phyloP scores from a whole-genome alignment of 92 coral and sea anemone genomes.

The Nematostella vectensis region DNA sequence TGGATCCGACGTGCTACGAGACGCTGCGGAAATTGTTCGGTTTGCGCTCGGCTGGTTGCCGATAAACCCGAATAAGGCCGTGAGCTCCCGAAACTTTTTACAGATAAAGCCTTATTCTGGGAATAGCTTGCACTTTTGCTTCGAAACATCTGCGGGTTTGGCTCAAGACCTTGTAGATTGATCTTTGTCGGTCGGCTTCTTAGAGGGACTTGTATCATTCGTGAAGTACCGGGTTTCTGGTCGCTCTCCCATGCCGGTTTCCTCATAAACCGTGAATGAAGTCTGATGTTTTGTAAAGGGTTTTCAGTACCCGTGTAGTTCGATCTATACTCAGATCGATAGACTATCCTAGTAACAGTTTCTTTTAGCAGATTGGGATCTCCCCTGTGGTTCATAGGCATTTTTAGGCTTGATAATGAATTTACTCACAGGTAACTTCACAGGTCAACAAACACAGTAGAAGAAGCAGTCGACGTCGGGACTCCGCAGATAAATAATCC shows the following conservation, averaged over 20 bases:
- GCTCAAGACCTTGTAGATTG: conserved; percentile 68
- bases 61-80: conserved; percentile 26
- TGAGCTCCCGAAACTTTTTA: conserved; percentile 9
- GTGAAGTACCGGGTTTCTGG: conserved; percentile 43
- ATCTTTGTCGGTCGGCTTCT: conserved; percentile 15
- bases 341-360: conserved; percentile 51
- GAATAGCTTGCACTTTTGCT: conserved; percentile 27
- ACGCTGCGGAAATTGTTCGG: conserved; percentile 45
- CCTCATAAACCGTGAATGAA: conserved; percentile 42
- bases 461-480: too few relatives aligned
- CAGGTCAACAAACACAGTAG: too few relatives aligned
- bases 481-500: too few relatives aligned
- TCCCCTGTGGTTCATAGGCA: conserved; percentile 35
- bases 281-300: conserved; percentile 45
- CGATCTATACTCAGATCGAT: conserved; percentile 62
- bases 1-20: conserved; percentile 66
- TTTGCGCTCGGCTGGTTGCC: conserved; percentile 37
- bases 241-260: conserved; percentile 60
- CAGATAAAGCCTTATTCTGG: conserved; percentile 5
- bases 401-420: too few relatives aligned
- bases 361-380: conserved; percentile 44
- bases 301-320: conserved; percentile 42
- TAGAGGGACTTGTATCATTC: conserved; percentile 47
- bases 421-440: too few relatives aligned
- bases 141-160: conserved; percentile 27